A percentile compares a stretch with the other conserved stretches of the same genome.
Evolutionary conservation across 1,140 invertebrate genomes (phyloP).

Genomic region (Aethina tumida): DNA sequence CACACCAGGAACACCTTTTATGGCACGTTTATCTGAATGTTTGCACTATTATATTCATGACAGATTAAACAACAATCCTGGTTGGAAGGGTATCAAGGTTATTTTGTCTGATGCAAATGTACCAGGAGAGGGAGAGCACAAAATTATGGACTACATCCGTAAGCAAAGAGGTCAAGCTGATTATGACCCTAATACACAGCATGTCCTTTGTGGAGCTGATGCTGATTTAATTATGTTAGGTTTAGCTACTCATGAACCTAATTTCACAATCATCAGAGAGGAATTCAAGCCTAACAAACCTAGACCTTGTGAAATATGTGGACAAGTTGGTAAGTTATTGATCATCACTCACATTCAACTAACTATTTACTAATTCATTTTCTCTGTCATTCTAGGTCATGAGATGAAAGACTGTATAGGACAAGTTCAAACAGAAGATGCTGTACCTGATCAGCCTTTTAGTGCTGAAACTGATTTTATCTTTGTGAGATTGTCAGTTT

Average conservation of each 20-base stretch:
- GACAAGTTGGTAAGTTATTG: slow-evolving; percentile 63
- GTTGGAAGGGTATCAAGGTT: slow-evolving; percentile 91
- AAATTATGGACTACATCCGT: slow-evolving; percentile 99
- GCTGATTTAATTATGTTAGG: slow-evolving; percentile 98
- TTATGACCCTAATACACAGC: slow-evolving; percentile 96
- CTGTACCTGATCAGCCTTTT: slow-evolving; percentile 36
- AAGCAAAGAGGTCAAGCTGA: slow-evolving; percentile 88
- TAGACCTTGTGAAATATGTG: slow-evolving; percentile 92
- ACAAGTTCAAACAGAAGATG: slow-evolving; percentile 15
- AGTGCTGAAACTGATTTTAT: slow-evolving; percentile 69
- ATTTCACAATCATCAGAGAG: slow-evolving; percentile 96
- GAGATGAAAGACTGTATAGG: slow-evolving; percentile 94
- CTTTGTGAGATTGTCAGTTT: slow-evolving; percentile 83
- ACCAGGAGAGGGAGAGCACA: slow-evolving; percentile 97
- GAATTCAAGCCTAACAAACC: slow-evolving; percentile 98
- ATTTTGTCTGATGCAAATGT: slow-evolving; percentile 98
- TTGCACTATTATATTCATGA: slow-evolving; percentile 96
- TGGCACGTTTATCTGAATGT: slow-evolving; percentile 89
- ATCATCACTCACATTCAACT: neutral
- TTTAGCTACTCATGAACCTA: slow-evolving; percentile 95
- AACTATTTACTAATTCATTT: slow-evolving; percentile 2
- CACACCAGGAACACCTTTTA: slow-evolving; percentile 97
- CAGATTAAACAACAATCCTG: slow-evolving; percentile 86
- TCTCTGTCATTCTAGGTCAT: slow-evolving; percentile 53
- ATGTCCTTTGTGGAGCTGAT: slow-evolving; percentile 96